Percentiles rank a stretch among this genome's conserved stretches.
Conservation (phyloP, 2,113 vertebrate genomes). For the Sebastes fasciatus region DNA sequence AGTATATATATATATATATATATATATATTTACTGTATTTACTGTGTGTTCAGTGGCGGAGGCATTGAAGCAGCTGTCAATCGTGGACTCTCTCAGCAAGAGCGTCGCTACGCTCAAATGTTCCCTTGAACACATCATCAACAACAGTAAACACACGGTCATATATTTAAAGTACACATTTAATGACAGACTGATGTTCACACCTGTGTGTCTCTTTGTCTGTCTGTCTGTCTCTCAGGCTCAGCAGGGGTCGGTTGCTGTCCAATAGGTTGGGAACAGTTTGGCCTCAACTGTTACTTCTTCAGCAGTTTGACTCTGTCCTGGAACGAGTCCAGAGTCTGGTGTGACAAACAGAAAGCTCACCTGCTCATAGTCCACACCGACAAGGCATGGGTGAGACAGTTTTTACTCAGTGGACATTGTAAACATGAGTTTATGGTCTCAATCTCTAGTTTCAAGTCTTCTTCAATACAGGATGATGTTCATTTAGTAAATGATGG, state of each 20-base stretch:
- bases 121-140: slow-evolving; percentile 42
- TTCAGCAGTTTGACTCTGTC: neutral
- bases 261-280: slow-evolving; percentile 46
- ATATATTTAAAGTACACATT: too few species aligned
- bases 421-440: too few species aligned
- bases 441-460: too few species aligned
- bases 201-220: neutral
- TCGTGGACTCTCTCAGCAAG: slow-evolving; percentile 53
- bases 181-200: too few species aligned
- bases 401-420: neutral
- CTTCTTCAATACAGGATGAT: too few species aligned
- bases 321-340: slow-evolving; percentile 61
- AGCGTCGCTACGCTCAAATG: slow-evolving; percentile 47
- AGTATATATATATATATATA: too few species aligned
- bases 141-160: slow-evolving; percentile 58
- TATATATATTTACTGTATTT: too few species aligned
- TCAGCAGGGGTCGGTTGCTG: slow-evolving; percentile 1
- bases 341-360: slow-evolving; percentile 64
- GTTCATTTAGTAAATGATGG: too few species aligned
- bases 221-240: slow-evolving; percentile 20
- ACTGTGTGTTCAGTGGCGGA: slow-evolving; percentile 54
- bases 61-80: slow-evolving; percentile 62
- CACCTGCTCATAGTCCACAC: slow-evolving; percentile 60
- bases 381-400: slow-evolving; percentile 70
- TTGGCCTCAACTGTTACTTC: slow-evolving; percentile 33